Conservation (phyloP, 2,888 invertebrate species). For the Strigamia maritima region DNA sequence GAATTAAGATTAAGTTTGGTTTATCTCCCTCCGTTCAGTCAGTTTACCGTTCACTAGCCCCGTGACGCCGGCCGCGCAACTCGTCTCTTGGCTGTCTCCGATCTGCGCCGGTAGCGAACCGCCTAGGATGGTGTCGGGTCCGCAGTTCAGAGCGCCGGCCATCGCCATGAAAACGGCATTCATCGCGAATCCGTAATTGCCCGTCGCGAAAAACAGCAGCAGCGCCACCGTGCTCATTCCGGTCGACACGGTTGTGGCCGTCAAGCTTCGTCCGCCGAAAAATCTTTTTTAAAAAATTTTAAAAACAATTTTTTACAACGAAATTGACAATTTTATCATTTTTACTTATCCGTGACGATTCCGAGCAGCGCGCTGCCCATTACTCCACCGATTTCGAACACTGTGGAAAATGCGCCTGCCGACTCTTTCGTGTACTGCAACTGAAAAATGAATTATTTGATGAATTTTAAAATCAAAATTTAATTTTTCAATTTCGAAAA, state of each 20-base stretch:
- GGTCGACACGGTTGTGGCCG: constrained; percentile 50
- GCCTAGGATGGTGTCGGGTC: constrained; percentile 54
- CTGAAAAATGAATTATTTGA: too few relatives aligned
- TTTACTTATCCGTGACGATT: constrained; percentile 50
- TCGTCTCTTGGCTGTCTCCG: constrained; percentile 54
- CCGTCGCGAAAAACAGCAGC: constrained; percentile 52
- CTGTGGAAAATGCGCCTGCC: constrained; percentile 54
- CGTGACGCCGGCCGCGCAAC: constrained; percentile 54
- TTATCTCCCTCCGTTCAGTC: background rate
- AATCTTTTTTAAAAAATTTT: constrained; percentile 45
- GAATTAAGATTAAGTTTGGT: background rate
- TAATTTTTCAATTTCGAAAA: background rate
- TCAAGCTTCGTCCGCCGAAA: constrained; percentile 51
- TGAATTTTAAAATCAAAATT: too few relatives aligned
- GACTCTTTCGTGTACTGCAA: constrained; percentile 52
- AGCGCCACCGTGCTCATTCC: constrained; percentile 50
- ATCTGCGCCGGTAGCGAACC: constrained; percentile 55
- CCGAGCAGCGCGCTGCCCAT: constrained; percentile 54
- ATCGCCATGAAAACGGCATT: constrained; percentile 52
- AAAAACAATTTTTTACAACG: background rate
- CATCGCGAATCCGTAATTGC: constrained; percentile 51
- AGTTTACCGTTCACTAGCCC: constrained; percentile 54
- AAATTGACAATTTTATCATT: background rate
- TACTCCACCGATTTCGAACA: constrained; percentile 56
- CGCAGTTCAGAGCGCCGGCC: constrained; percentile 55